Conservation (phyloP, 2,797 vertebrate genomes). For the Danionella dracula region DNA sequence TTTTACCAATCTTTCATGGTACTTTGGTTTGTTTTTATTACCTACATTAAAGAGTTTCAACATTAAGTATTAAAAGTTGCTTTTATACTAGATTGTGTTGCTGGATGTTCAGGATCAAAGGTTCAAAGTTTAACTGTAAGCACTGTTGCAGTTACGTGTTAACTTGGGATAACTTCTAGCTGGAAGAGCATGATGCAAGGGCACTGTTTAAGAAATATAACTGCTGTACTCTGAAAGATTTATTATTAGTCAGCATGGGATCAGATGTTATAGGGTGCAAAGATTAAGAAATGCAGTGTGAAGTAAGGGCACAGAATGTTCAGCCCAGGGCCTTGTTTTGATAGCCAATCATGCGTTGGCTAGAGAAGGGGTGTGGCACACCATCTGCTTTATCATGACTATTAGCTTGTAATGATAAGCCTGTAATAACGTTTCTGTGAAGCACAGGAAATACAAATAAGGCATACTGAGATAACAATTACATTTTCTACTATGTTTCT, state of each 20-base stretch:
- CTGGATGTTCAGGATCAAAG: too few relatives aligned
- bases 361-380: constrained; percentile 8
- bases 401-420: too few relatives aligned
- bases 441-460: too few relatives aligned
- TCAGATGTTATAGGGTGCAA: neutral
- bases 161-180: neutral
- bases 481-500: too few relatives aligned
- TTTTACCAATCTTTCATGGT: constrained; percentile 14
- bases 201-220: neutral
- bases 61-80: too few relatives aligned
- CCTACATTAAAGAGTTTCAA: too few relatives aligned
- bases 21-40: too few relatives aligned
- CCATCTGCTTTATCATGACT: too few relatives aligned
- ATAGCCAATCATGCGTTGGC: constrained; percentile 25
- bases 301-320: constrained; percentile 13
- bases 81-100: too few relatives aligned
- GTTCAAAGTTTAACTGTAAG: neutral
- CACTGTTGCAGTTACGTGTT: constrained; percentile 3
- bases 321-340: constrained; percentile 8
- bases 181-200: neutral
- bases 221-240: neutral
- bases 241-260: neutral
- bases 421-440: too few relatives aligned
- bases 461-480: too few relatives aligned
- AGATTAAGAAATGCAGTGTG: constrained; percentile 27